Evolutionary conservation across 2,113 vertebrate genomes (phyloP), one percentile per base, ranked within the genome.

Genomic region (Psettodes erumei): DNA sequence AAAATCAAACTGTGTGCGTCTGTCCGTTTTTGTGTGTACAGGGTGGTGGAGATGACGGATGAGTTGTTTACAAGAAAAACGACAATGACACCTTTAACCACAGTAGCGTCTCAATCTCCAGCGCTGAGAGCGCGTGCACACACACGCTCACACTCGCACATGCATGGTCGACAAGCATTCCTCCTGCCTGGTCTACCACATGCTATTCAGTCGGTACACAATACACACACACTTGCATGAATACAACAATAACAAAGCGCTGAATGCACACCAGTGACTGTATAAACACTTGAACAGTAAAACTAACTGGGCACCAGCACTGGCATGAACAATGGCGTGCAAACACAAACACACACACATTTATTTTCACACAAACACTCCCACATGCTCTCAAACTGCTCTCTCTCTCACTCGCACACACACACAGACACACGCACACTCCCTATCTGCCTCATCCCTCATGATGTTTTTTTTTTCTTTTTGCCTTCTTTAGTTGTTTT

Each of bases 361-460:
- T 73, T 73, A 72, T 81, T 75, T 75, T 53, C 65, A 84, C 60
- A 82, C 58, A 82, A 72, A 86, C 75, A 81, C 66, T 79, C 79
- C 23, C 73, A 64, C 78, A 69, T 83, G 76, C 48, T 69, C 28
- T 53, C 13, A n/a, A 3, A 19, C 38, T 10, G 19, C 50, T 51
- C 62, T 21, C n/a, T n/a, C n/a, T n/a, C n/a, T n/a, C n/a, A n/a
- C n/a, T n/a, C 75, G 38, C 61, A 68, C 61, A 45, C 63, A 70
- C 56, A 56, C 59, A 67, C 58, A 78, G 77, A 61, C 76, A 18
- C 76, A 59, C 68, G 77, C 79, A 50, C 71, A 7, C 75, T 54
- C 62, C 51, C 15, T 15, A 35, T 64, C 38, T 19, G 28, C 47
- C 68, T 58, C n/a, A 80, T 88, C 71, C 50, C 67, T 79, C 48